Evolutionary conservation across 2,113 vertebrate genomes (phyloP).

Genomic region (Canis aureus): DNA sequence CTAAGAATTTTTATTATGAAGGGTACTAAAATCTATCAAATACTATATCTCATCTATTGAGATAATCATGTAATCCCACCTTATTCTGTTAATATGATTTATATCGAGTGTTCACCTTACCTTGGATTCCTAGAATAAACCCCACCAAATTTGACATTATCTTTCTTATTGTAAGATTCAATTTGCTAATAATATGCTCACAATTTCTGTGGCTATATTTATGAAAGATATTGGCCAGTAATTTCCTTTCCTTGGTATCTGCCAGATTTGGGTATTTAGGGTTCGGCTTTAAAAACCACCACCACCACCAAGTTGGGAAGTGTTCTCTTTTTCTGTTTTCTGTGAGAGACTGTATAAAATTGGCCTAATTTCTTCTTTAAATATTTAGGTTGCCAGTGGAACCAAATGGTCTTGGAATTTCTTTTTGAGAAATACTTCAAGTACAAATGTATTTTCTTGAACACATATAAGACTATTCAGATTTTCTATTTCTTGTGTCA

Average conservation of each 20-base stretch:
- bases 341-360: neutral
- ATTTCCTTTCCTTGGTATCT: neutral
- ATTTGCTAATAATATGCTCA: neutral
- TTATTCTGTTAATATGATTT: neutral
- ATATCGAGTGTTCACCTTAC: neutral
- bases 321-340: neutral
- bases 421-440: neutral
- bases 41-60: neutral
- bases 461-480: neutral
- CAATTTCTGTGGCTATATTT: neutral
- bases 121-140: conserved; percentile 22
- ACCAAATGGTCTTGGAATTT: neutral
- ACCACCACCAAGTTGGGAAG: neutral
- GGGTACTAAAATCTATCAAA: neutral
- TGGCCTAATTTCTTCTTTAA: neutral
- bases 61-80: neutral
- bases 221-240: neutral
- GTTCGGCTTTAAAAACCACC: neutral
- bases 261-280: neutral
- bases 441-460: too few relatives aligned
- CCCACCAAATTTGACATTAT: neutral
- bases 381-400: neutral
- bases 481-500: neutral
- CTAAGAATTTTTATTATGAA: neutral
- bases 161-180: neutral